Percentiles rank a stretch among this genome's conserved stretches.
Conservation (phyloP, 2,797 vertebrate species). For the Danio tinwini region DNA sequence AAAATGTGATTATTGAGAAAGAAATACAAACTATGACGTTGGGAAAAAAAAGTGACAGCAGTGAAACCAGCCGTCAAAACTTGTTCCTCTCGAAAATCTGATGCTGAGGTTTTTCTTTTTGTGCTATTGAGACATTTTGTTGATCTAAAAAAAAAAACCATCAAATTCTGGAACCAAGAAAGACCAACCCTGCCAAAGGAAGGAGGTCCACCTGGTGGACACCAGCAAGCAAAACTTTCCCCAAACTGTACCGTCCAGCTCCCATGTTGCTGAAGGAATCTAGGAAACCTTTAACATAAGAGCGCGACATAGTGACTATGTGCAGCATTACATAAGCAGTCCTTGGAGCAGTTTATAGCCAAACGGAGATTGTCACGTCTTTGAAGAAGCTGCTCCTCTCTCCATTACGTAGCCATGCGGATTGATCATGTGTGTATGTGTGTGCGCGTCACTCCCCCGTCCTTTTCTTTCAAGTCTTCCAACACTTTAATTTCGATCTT, state of each 20-base stretch:
- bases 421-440: slow-evolving; percentile 77
- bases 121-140: slow-evolving; percentile 73
- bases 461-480: slow-evolving; percentile 88
- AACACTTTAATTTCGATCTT: slow-evolving; percentile 83
- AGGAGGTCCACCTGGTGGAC: slow-evolving; percentile 93
- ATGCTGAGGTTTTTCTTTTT: slow-evolving; percentile 71
- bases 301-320: slow-evolving; percentile 76
- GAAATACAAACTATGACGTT: slow-evolving; percentile 57
- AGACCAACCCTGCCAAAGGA: slow-evolving; percentile 97
- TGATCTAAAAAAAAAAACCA: slow-evolving; percentile 73
- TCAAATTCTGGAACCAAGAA: slow-evolving; percentile 81
- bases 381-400: slow-evolving; percentile 81
- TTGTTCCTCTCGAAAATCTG: slow-evolving; percentile 76
- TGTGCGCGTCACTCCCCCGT: slow-evolving; percentile 84
- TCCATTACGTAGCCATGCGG: slow-evolving; percentile 61
- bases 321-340: slow-evolving; percentile 81
- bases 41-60: slow-evolving; percentile 78
- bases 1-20: slow-evolving; percentile 72
- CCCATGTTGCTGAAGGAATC: slow-evolving; percentile 79
- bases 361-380: slow-evolving; percentile 67
- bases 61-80: slow-evolving; percentile 85
- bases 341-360: slow-evolving; percentile 80
- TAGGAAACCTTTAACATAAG: slow-evolving; percentile 78
- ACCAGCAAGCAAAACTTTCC: slow-evolving; percentile 75
- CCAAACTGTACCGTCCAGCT: slow-evolving; percentile 77